These are phyloP conservation scores for Percina caprodes DNA, from an alignment of 2,113 vertebrate genomes.

Conservation along the genomic window DNA sequence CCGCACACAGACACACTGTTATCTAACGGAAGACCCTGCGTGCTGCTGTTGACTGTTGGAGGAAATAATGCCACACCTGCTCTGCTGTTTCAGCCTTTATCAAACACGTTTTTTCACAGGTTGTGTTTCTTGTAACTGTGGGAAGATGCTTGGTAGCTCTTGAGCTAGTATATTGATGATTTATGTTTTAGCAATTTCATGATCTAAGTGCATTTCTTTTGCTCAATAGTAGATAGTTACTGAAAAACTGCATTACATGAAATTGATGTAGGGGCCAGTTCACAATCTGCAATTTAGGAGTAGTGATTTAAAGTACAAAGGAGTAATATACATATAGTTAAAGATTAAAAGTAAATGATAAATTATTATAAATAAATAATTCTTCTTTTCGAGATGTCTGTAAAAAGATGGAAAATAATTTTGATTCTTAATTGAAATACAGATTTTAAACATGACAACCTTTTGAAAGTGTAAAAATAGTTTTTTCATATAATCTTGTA, in stretches of 20 bases:
- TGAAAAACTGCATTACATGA: not conserved
- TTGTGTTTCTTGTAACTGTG: not conserved
- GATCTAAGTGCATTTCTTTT: not conserved
- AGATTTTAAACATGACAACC: not conserved
- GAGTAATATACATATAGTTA: not conserved
- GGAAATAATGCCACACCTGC: too few relatives aligned
- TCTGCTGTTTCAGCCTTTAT: not conserved
- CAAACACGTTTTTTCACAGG: not conserved
- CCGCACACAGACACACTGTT: not conserved
- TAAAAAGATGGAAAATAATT: too few relatives aligned
- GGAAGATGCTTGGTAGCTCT: not conserved
- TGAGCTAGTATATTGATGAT: not conserved
- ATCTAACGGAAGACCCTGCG: slow-evolving; percentile 7
- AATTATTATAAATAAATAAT: not conserved
- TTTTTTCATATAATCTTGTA: not conserved
- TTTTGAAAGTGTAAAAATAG: too few relatives aligned
- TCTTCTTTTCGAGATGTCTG: not conserved
- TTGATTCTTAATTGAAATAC: not conserved
- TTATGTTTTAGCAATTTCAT: not conserved
- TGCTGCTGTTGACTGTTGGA: slow-evolving; percentile 3
- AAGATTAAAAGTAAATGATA: not conserved
- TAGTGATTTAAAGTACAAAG: not conserved
- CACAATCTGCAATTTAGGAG: not conserved
- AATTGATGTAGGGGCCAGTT: not conserved
- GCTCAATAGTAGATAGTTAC: not conserved